phyloP scores from a whole-genome alignment of 37 sponge, comb jelly and placozoan genomes.

The Halisarca cf. caerulea region DNA sequence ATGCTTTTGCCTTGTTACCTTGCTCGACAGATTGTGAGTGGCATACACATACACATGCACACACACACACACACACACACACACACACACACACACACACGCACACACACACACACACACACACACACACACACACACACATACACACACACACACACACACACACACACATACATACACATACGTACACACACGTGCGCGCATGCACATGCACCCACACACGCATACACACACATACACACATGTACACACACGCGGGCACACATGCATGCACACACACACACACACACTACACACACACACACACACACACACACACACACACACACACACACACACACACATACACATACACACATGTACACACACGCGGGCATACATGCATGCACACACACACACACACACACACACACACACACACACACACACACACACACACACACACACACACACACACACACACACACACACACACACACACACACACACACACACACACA shows the following conservation, averaged over 20 bases:
- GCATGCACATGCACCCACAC: too few species aligned
- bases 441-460: too few species aligned
- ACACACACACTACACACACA: not conserved
- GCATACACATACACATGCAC: not conserved
- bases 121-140: slow-evolving; percentile 25
- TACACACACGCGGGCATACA: too few species aligned
- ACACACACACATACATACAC: not conserved
- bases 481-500: not conserved
- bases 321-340: slow-evolving; percentile 23
- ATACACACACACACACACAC: slow-evolving; percentile 24
- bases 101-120: not conserved
- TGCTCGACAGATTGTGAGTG: too few species aligned
- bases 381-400: too few species aligned
- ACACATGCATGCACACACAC: not conserved
- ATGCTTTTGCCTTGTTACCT: too few species aligned
- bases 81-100: not conserved
- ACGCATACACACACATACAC: not conserved
- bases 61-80: not conserved
- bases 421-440: too few species aligned
- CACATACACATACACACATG: slow-evolving; percentile 5
- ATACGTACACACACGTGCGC: too few species aligned
- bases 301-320: slow-evolving; percentile 20
- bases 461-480: not conserved
- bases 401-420: too few species aligned
- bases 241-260: not conserved